Conservation (phyloP, 1,140 invertebrate species). For the Tetranychus urticae region DNA sequence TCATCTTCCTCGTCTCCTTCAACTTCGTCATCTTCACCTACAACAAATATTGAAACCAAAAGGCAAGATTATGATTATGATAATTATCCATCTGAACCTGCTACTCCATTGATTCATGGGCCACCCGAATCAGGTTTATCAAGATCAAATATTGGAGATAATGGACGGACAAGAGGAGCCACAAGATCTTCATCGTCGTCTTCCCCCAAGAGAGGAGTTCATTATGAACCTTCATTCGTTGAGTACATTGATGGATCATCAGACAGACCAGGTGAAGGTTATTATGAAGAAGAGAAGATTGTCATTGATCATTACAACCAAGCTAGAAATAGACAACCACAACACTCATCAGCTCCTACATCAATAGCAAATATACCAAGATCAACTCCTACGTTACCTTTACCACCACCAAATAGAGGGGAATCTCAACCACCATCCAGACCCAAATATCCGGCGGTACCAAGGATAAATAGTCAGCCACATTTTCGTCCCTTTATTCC, state of each 20-base stretch:
- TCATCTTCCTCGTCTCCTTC: not conserved
- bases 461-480: not conserved
- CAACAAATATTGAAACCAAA: not conserved
- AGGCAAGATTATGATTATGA: not conserved
- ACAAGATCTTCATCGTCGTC: no score
- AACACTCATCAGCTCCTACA: not conserved
- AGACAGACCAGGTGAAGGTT: not conserved
- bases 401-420: no score
- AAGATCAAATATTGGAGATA: not conserved
- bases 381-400: not conserved
- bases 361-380: not conserved
- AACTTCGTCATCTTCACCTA: not conserved
- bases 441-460: not conserved
- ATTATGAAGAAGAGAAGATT: not conserved
- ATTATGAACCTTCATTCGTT: slow-evolving; percentile 1
- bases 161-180: no score
- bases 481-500: not conserved
- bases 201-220: not conserved
- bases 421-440: not conserved
- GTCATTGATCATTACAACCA: not conserved
- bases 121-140: not conserved
- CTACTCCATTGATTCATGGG: not conserved
- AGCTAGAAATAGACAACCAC: not conserved
- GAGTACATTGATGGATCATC: not conserved
- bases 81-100: not conserved